Evolutionary conservation across 2,113 vertebrate species (phyloP), one percentile per base, ranked within the genome.

Genomic region (Lipophrys pholis): DNA sequence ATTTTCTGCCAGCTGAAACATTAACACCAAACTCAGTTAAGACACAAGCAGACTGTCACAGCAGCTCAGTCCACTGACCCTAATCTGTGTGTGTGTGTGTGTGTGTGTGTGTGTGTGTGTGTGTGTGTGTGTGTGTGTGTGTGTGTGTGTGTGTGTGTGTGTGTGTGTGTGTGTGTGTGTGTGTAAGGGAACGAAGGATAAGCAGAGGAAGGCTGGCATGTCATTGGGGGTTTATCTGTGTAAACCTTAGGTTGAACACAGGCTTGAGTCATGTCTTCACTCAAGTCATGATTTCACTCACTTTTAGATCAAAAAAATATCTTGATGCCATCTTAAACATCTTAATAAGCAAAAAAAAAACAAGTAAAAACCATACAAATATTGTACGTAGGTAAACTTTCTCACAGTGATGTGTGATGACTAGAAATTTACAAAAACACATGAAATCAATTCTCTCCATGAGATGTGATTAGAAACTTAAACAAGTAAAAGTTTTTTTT

Each of bases 51-150:
- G 65, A 61, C 81, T 62, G 83, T 80, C 73, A 68, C 73, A 62
- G 10, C 63, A 40, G 81, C 76, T 89, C 83, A 81, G 67, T 77
- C 63, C 50, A 10, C 73, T 78, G 79, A 69, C 81, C 71, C 67
- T 81, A 86, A 86, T 90, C 73, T 81, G 17, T 15, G 45, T 38
- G 21, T 11, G 14, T 36, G 60, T 38, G 21, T 81, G 17, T 15
- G 45, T 38, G 21, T 81, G 17, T 15, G 45, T 38, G 21, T 81
- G 17, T 15, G 45, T 38, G 21, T 81, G 17, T 15, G 45, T 38
- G 21, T 81, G 17, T 15, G 45, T 38, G 21, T 81, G 17, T 15
- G 45, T 38, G 21, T 81, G 17, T 15, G 45, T 38, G 21, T 11
- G 14, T 36, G 60, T 21, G 56, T 50, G 39, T 71, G 54, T 63